phyloP scores from a whole-genome alignment of 2,888 invertebrate genomes.

The Drosophila algonquin region DNA sequence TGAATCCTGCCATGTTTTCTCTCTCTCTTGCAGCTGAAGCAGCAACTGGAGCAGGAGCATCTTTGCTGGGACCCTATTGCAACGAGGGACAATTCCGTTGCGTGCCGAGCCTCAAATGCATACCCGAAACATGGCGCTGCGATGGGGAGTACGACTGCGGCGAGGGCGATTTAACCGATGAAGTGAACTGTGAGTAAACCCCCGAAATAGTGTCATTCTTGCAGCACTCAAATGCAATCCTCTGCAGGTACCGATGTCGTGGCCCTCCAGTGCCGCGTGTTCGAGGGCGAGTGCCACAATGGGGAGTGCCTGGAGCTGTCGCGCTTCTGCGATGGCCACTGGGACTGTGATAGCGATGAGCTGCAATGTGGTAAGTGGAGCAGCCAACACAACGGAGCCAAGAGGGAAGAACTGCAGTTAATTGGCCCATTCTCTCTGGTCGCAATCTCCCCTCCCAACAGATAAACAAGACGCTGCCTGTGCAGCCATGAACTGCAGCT shows the following conservation, averaged over 20 bases:
- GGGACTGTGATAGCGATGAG: slow-evolving; percentile 84
- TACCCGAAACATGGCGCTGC: slow-evolving; percentile 90
- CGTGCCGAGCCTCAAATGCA: slow-evolving; percentile 88
- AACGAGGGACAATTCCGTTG: slow-evolving; percentile 91
- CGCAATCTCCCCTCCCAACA: slow-evolving; percentile 33
- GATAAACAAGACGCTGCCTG: slow-evolving; percentile 84
- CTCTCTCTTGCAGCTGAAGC: slow-evolving; percentile 54
- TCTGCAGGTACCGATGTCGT: slow-evolving; percentile 85
- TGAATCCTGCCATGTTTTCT: slow-evolving; percentile 23
- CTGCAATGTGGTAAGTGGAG: slow-evolving; percentile 80
- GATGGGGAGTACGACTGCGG: slow-evolving; percentile 92
- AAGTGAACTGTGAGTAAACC: slow-evolving; percentile 87
- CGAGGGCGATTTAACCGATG: slow-evolving; percentile 91
- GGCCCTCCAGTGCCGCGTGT: slow-evolving; percentile 87
- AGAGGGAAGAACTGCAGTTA: neutral
- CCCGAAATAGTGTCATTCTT: slow-evolving; percentile 5
- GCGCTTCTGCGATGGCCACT: slow-evolving; percentile 83
- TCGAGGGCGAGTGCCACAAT: slow-evolving; percentile 87
- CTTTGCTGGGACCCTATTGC: slow-evolving; percentile 84
- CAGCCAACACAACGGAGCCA: neutral
- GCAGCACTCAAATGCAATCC: slow-evolving; percentile 6
- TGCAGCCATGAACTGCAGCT: slow-evolving; percentile 86
- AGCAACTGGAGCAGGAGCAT: slow-evolving; percentile 84
- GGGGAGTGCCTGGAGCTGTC: slow-evolving; percentile 82
- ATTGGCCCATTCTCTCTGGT: neutral